These are phyloP conservation scores for Torymus tubicola DNA, from an alignment of 2,888 invertebrate species.

Conservation along the genomic window DNA sequence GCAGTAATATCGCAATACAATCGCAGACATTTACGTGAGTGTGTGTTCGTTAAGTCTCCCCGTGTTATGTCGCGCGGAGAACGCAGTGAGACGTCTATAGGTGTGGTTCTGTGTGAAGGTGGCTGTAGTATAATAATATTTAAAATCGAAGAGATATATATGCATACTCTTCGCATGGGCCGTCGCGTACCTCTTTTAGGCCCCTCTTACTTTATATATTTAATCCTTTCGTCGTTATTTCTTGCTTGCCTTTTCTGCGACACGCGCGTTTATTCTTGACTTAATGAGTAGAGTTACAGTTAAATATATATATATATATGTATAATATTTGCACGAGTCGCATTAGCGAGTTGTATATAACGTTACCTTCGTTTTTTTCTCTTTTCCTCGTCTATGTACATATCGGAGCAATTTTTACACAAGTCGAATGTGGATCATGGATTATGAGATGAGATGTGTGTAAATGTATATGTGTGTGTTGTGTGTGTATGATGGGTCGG, in stretches of 20 bases:
- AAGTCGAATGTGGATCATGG: constrained; percentile 51
- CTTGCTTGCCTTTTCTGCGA: constrained; percentile 54
- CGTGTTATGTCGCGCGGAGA: no score
- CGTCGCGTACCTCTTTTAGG: neutral
- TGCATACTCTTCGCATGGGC: no score
- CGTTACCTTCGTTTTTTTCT: constrained; percentile 57
- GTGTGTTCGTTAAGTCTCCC: neutral
- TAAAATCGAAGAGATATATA: no score
- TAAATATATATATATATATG: constrained; percentile 61
- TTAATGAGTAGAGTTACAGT: constrained; percentile 63
- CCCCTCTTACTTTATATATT: neutral
- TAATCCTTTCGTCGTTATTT: constrained; percentile 24
- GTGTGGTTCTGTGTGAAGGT: no score
- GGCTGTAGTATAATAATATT: no score
- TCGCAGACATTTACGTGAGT: constrained; percentile 33
- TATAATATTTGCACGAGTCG: constrained; percentile 63
- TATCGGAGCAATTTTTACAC: constrained; percentile 58
- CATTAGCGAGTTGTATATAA: constrained; percentile 60
- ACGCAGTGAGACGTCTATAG: no score
- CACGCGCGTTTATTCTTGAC: constrained; percentile 32
- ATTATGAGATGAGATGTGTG: constrained; percentile 51
- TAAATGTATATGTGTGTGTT: constrained; percentile 21
- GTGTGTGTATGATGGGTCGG: neutral
- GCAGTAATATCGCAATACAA: constrained; percentile 35
- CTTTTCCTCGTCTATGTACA: constrained; percentile 53